A percentile compares a stretch with the other conserved stretches of the same genome.
Conservation (phyloP, 2,113 vertebrate species). For the Phalacrocorax aristotelis region DNA sequence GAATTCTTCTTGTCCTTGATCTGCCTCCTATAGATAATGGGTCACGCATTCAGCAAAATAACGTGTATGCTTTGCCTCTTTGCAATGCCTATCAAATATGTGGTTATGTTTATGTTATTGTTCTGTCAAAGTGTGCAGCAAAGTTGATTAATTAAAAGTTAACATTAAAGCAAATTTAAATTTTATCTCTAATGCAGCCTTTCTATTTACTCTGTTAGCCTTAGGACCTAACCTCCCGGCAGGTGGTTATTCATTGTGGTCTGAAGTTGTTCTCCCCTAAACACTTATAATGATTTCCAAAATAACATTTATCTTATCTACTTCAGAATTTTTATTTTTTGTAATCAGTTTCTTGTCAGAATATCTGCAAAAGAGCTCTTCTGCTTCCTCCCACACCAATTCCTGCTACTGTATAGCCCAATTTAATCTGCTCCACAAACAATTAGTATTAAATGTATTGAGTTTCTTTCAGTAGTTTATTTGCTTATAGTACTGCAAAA, state of each 20-base stretch:
- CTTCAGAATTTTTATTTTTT: background rate
- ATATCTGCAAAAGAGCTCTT: background rate
- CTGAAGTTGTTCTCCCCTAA: background rate
- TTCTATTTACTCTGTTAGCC: constrained; percentile 1
- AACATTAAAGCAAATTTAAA: background rate
- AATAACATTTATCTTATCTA: background rate
- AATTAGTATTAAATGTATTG: background rate
- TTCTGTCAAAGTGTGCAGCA: background rate
- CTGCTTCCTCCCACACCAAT: background rate
- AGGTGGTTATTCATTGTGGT: background rate
- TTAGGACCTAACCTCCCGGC: background rate
- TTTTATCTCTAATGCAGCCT: background rate
- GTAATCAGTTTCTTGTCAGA: background rate
- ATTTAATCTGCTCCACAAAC: background rate
- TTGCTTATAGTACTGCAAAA: background rate
- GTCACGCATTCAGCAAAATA: background rate
- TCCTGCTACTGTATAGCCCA: background rate
- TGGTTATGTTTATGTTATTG: background rate
- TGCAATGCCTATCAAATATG: background rate
- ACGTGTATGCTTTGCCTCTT: background rate
- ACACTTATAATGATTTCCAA: background rate
- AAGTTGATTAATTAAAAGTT: constrained; percentile 23
- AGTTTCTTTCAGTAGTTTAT: background rate
- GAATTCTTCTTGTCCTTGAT: background rate
- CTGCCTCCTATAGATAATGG: background rate